A percentile compares a stretch with the other conserved stretches of the same genome.
phyloP scores from a whole-genome alignment of 2,113 vertebrate species.

The Argyrosomus japonicus region DNA sequence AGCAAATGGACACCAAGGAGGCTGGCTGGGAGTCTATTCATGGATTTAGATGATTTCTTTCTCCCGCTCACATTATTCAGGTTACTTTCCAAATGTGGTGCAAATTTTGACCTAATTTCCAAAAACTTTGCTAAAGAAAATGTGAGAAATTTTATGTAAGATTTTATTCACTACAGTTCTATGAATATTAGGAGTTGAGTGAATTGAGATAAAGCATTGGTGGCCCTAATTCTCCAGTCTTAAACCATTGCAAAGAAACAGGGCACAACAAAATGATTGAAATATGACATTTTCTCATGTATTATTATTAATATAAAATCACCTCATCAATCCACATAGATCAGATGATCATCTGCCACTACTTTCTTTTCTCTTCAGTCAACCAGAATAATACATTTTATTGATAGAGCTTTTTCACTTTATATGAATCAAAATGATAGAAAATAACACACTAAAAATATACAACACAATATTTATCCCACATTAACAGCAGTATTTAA shows the following conservation, averaged over 20 bases:
- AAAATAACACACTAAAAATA: too few species aligned
- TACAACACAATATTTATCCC: too few species aligned
- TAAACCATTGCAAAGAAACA: background rate
- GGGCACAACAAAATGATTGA: too few species aligned
- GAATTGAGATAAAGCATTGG: background rate
- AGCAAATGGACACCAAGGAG: conserved; percentile 87
- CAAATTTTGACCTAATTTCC: background rate
- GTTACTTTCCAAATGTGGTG: background rate
- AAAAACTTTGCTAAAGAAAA: background rate
- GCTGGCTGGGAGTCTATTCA: conserved; percentile 73
- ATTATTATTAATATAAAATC: too few species aligned
- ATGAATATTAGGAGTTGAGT: background rate
- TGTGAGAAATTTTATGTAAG: background rate
- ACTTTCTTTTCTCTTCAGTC: too few species aligned
- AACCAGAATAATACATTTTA: too few species aligned
- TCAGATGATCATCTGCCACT: too few species aligned
- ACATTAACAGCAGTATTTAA: too few species aligned
- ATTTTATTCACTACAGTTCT: background rate
- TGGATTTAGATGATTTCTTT: background rate
- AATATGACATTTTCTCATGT: too few species aligned
- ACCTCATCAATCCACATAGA: too few species aligned
- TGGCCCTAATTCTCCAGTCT: background rate
- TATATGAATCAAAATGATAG: too few species aligned
- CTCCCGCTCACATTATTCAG: background rate
- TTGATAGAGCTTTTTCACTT: too few species aligned